Evolutionary conservation across 2,888 invertebrate genomes (phyloP), one percentile per base, ranked within the genome.

Genomic region (Pilophorus perplexus): DNA sequence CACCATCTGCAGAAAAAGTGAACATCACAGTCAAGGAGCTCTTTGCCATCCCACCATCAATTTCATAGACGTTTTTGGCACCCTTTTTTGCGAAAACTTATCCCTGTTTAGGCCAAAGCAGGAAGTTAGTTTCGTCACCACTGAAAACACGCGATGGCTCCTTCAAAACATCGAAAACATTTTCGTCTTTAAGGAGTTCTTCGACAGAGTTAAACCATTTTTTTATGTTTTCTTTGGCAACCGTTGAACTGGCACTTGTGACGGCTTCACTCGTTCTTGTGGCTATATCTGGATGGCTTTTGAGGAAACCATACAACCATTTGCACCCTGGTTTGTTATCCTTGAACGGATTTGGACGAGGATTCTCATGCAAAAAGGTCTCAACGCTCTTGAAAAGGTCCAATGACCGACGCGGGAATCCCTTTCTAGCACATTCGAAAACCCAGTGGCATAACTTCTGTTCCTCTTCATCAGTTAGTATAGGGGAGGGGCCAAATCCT

Each of bases 21-120:
- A 73, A 55, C 48, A 74, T 68, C 28, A 71, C 71, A 18, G 74
- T 74, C 38, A 74, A 22, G 64, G 72, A 73, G 57, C 74, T 74
- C 64, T 75, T 74, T 22, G 73, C 74, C 67, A 75, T 73, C 60
- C 73, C 71, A 33, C 70, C 68, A 20, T 18, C 55, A 22, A 77
- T 72, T 71, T 77, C 74, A 68, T 78, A 76, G 1, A 78, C 74
- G 68, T 76, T 75, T 62, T 67, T 66, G 5, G 44, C 5, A 14
- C 71, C 70, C 37, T 37, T 54, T 37, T 54, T 16, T 1, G 37
- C 37, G 16, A 54, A 14, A 18, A 54, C 37, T 54, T 37, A 33
- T 50, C 2, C 1, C 1, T 27, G 12, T n/a, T 50, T 50, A 4
- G 27, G 50, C 25, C 50, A 25, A 5, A 50, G 27, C 12, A 25